A percentile compares a stretch with the other conserved stretches of the same genome.
Evolutionary conservation across 2,797 vertebrate species (phyloP).

Genomic region (Fistularia commersonii): DNA sequence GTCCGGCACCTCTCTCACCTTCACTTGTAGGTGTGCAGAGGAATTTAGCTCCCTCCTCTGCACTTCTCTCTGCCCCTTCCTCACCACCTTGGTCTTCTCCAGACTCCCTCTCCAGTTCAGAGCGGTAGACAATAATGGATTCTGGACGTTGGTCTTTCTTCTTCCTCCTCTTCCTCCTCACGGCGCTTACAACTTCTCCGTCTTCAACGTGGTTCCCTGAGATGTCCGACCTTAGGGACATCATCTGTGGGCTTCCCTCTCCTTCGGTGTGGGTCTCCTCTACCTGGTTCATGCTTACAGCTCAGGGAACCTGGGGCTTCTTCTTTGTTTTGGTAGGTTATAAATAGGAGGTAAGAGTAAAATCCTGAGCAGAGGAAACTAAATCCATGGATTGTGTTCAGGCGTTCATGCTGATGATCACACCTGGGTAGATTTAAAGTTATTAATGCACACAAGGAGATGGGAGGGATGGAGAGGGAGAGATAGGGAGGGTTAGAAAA

Average conservation of each 20-base stretch:
- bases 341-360: too few relatives aligned
- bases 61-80: slow-evolving; percentile 77
- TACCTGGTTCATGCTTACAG: slow-evolving; percentile 65
- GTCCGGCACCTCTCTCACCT: slow-evolving; percentile 66
- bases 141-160: slow-evolving; percentile 90
- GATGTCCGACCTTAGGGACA: slow-evolving; percentile 78
- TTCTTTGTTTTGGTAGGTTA: too few relatives aligned
- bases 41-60: slow-evolving; percentile 90
- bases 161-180: slow-evolving; percentile 89
- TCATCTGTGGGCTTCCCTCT: slow-evolving; percentile 78
- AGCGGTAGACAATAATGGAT: slow-evolving; percentile 94
- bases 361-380: not conserved
- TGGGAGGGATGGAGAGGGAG: slow-evolving; percentile 3
- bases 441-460: not conserved
- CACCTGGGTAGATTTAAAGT: too few relatives aligned
- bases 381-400: slow-evolving; percentile 17
- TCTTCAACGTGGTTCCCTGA: slow-evolving; percentile 64
- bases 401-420: not conserved
- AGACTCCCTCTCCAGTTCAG: slow-evolving; percentile 82
- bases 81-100: slow-evolving; percentile 81
- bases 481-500: slow-evolving; percentile 8
- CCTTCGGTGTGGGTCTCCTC: slow-evolving; percentile 72
- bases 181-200: slow-evolving; percentile 78
- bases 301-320: slow-evolving; percentile 6
- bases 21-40: slow-evolving; percentile 82